phyloP scores from a whole-genome alignment of 2,888 invertebrate genomes.

The Ecliptopera silaceata region DNA sequence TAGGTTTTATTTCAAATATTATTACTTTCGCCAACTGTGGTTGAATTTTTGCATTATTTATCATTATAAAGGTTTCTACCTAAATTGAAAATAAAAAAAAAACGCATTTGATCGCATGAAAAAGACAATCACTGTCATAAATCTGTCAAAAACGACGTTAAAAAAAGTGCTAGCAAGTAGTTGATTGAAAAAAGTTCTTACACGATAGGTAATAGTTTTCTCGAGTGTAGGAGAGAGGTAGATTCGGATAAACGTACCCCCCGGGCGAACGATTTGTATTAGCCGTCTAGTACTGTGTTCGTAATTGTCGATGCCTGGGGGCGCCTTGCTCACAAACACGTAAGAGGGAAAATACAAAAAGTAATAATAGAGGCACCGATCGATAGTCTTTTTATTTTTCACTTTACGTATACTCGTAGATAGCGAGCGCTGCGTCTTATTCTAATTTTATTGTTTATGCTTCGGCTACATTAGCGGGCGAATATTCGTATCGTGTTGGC shows the following conservation, averaged over 20 bases:
- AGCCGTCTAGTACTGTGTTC: slow-evolving; percentile 77
- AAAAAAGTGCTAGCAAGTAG: slow-evolving; percentile 13
- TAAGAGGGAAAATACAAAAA: slow-evolving; percentile 65
- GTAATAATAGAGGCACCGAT: slow-evolving; percentile 57
- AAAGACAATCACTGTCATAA: not conserved
- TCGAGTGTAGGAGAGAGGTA: slow-evolving; percentile 49
- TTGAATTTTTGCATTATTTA: not conserved
- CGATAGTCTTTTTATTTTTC: slow-evolving; percentile 48
- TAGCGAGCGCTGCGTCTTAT: too few species aligned
- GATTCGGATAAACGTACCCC: slow-evolving; percentile 73
- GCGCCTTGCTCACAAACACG: slow-evolving; percentile 67
- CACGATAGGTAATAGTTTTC: slow-evolving; percentile 68
- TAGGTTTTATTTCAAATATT: not conserved
- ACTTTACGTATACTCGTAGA: slow-evolving; percentile 15
- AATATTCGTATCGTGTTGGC: too few species aligned
- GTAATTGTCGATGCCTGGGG: slow-evolving; percentile 78
- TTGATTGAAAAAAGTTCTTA: slow-evolving; percentile 27
- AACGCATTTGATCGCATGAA: not conserved
- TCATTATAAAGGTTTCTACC: not conserved
- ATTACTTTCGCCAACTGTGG: not conserved
- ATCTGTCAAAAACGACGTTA: not conserved
- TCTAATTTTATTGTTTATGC: too few species aligned
- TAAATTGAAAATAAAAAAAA: too few species aligned
- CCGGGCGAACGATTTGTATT: slow-evolving; percentile 79
- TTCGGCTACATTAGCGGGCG: too few species aligned